phyloP scores from a whole-genome alignment of 2,888 invertebrate genomes.

The Alcis repandata region DNA sequence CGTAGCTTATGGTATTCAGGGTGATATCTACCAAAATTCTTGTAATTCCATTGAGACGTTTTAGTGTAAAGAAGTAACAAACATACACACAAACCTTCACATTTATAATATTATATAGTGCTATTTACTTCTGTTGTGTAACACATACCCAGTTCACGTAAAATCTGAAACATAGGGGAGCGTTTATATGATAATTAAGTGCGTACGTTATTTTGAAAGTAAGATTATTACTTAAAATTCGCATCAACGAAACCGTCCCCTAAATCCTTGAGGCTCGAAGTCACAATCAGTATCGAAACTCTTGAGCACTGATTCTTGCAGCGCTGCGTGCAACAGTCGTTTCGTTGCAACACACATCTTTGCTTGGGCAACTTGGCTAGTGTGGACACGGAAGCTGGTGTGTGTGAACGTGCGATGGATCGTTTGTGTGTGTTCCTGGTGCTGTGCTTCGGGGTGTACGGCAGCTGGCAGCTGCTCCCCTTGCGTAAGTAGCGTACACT shows the following conservation, averaged over 20 bases:
- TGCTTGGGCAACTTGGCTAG: slow-evolving; percentile 36
- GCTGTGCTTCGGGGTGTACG: slow-evolving; percentile 67
- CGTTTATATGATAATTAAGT: too few relatives aligned
- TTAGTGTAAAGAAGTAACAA: too few relatives aligned
- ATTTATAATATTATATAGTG: too few relatives aligned
- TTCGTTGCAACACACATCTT: slow-evolving; percentile 22
- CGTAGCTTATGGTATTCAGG: too few relatives aligned
- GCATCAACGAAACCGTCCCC: slow-evolving; percentile 53
- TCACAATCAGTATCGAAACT: slow-evolving; percentile 66
- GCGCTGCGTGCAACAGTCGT: slow-evolving; percentile 33
- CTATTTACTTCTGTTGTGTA: too few relatives aligned
- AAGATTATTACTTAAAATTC: slow-evolving; percentile 30
- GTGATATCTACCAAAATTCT: too few relatives aligned
- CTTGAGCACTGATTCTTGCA: slow-evolving; percentile 45
- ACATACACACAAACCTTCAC: too few relatives aligned
- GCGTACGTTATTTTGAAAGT: too few relatives aligned
- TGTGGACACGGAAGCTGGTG: slow-evolving; percentile 12
- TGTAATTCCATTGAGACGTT: too few relatives aligned
- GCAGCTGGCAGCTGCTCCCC: slow-evolving; percentile 71
- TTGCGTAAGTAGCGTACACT: slow-evolving; percentile 73
- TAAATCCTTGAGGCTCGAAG: slow-evolving; percentile 79
- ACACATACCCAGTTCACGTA: too few relatives aligned
- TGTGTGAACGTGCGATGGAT: slow-evolving; percentile 48
- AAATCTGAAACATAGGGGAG: too few relatives aligned
- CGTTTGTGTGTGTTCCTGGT: slow-evolving; percentile 56